A percentile compares a stretch with the other conserved stretches of the same genome.
These are phyloP conservation scores for Origma solitaria DNA, from an alignment of 2,113 vertebrate genomes.

Conservation along the genomic window DNA sequence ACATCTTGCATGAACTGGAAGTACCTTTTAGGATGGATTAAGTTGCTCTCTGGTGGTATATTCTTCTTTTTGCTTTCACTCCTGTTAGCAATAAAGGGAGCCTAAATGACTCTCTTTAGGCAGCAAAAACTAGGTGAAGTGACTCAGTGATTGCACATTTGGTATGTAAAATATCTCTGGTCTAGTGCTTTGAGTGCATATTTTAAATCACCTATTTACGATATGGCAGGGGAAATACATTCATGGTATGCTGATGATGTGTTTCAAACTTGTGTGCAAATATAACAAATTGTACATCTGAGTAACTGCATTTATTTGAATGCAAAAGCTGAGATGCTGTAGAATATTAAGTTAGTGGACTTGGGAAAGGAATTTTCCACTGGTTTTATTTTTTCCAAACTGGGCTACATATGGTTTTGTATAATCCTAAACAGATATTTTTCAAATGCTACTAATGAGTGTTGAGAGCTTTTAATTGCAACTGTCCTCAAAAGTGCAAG, in stretches of 20 bases:
- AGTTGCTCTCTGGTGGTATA: neutral
- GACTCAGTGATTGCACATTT: neutral
- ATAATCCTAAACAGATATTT: neutral
- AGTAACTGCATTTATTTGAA: neutral
- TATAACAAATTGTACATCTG: neutral
- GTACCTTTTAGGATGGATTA: neutral
- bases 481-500: neutral
- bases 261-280: neutral
- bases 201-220: neutral
- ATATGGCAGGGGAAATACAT: neutral
- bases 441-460: neutral
- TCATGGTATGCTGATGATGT: neutral
- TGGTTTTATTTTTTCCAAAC: neutral
- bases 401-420: neutral
- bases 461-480: constrained; percentile 29
- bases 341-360: neutral
- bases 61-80: neutral
- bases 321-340: neutral
- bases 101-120: neutral
- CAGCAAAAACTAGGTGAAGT: neutral
- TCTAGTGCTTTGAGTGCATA: neutral
- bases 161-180: neutral
- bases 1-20: neutral
- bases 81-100: neutral
- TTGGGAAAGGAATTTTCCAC: neutral